Conservation (phyloP, 2,797 vertebrate genomes). For the Holocentrus rufus region DNA sequence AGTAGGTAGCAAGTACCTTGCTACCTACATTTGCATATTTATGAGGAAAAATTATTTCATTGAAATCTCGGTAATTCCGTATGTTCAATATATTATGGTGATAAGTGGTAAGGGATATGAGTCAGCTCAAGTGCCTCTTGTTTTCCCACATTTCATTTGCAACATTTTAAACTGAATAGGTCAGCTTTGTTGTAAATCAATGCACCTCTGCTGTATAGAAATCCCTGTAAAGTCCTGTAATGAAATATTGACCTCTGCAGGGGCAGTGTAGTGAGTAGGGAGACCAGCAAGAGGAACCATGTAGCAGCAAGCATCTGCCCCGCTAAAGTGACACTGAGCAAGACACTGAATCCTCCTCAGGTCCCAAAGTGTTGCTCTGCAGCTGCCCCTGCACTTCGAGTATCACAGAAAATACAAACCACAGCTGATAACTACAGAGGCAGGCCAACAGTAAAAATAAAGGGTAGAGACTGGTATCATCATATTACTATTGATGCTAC, state of each 20-base stretch:
- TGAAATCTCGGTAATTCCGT: no score
- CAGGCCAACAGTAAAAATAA: not conserved
- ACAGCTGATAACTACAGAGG: not conserved
- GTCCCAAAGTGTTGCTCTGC: no score
- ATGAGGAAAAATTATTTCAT: no score
- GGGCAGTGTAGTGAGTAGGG: conserved; percentile 12
- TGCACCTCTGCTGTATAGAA: not conserved
- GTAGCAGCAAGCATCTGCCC: no score
- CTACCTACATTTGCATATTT: no score
- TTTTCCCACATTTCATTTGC: not conserved
- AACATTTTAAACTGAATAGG: not conserved
- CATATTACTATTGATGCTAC: not conserved
- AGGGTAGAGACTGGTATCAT: not conserved
- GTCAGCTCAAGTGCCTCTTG: no score
- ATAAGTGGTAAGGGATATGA: no score
- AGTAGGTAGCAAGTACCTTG: no score
- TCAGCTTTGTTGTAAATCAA: not conserved
- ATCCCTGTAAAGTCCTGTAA: not conserved
- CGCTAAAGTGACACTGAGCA: no score
- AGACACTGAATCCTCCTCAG: no score
- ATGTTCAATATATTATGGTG: no score
- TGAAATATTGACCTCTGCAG: not conserved
- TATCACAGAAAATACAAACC: not conserved
- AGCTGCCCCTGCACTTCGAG: no score
- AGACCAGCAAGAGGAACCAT: not conserved